phyloP scores from a whole-genome alignment of 1,140 invertebrate species.

The Babylonia areolata region DNA sequence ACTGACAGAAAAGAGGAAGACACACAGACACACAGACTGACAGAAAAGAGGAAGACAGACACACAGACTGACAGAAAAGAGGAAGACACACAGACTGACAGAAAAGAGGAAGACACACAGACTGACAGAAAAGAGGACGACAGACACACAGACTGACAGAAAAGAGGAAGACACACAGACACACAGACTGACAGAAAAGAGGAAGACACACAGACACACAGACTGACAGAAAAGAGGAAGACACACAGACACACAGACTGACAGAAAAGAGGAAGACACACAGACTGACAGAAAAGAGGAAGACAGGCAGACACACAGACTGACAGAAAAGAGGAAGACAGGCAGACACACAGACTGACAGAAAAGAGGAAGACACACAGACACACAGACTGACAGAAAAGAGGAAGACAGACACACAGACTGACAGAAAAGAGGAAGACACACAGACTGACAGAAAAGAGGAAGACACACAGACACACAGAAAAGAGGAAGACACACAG shows the following conservation, averaged over 20 bases:
- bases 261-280: slow-evolving; percentile 19
- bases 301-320: slow-evolving; percentile 1
- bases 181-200: slow-evolving; percentile 30
- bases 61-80: slow-evolving; percentile 30
- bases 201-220: slow-evolving; percentile 11
- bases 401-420: too few species aligned
- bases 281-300: slow-evolving; percentile 29
- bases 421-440: slow-evolving; percentile 16
- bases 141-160: too few species aligned
- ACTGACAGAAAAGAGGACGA: neutral
- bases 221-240: neutral
- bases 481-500: too few species aligned
- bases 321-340: neutral
- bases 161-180: slow-evolving; percentile 20
- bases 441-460: slow-evolving; percentile 30
- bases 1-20: slow-evolving; percentile 31
- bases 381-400: neutral
- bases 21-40: neutral
- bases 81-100: slow-evolving; percentile 21
- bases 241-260: too few species aligned
- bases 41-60: slow-evolving; percentile 3
- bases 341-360: slow-evolving; percentile 25
- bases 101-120: neutral
- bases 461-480: slow-evolving; percentile 22
- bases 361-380: slow-evolving; percentile 27